Evolutionary conservation across 2,888 invertebrate genomes (phyloP).

Genomic region (Brachyptera risi): DNA sequence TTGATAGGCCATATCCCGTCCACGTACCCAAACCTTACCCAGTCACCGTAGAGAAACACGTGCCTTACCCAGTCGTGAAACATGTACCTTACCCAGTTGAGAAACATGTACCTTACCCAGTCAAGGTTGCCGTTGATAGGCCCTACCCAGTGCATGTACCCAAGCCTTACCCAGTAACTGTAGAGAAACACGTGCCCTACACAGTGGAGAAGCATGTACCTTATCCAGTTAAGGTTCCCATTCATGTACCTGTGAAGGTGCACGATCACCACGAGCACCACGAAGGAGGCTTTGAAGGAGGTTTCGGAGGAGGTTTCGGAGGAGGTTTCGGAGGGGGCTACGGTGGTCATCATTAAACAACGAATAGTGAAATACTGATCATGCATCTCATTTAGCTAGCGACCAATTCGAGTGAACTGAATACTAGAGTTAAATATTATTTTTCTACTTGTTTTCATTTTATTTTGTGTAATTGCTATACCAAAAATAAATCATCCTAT

Average conservation of each 20-base stretch:
- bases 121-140: conserved; percentile 25
- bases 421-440: neutral
- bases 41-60: conserved; percentile 51
- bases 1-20: conserved; percentile 68
- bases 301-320: neutral
- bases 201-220: conserved; percentile 39
- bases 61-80: conserved; percentile 45
- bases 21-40: conserved; percentile 62
- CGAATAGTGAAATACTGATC: too few species aligned
- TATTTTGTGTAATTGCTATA: conserved; percentile 7
- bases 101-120: conserved; percentile 23
- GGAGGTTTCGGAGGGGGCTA: neutral
- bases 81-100: conserved; percentile 49
- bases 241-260: conserved; percentile 37
- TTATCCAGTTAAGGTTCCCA: conserved; percentile 70
- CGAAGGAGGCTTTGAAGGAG: neutral
- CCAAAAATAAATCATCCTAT: conserved; percentile 7
- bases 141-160: conserved; percentile 47
- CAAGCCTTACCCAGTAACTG: conserved; percentile 66
- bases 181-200: conserved; percentile 47
- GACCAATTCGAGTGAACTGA: neutral
- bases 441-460: neutral
- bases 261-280: conserved; percentile 1
- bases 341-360: neutral
- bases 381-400: neutral